Base-by-base conservation (phyloP, 1,140 invertebrate genomes). In the Propsilocerus akamusi region DNA sequence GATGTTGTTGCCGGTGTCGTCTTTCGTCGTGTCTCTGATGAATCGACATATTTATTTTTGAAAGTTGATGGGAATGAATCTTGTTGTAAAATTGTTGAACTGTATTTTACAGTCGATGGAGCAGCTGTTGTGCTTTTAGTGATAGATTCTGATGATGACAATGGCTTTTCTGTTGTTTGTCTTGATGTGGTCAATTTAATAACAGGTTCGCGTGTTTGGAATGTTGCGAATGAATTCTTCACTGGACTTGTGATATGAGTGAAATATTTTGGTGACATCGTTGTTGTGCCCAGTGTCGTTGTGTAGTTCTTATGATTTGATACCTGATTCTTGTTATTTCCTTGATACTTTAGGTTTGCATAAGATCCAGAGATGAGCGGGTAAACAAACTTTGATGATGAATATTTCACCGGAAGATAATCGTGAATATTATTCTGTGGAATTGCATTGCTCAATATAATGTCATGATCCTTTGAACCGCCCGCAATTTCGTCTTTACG, bases 291-390 rank as follows among this genome's bases (percentile, higher is more conserved):
- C 1, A 65, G 62, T 2, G 62, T 59, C 8, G 63, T 66, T 0
- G 68, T 68, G 49, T 73, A 72, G 17, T 75, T 73, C 55, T 76
- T 76, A 53, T 77, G 74, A 58, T 80, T 80, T 22, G 69, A 72
- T 12, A 68, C 71, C 48, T 73, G 75, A 53, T 75, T 75, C 53
- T 72, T 76, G 8, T 72, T 67, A 34, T 72, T 77, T 49, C 80
- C 79, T 59, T 81, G 79, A 25, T 81, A 73, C 61, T 81, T 82
- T 0, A 78, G 74, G 54, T 81, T 81, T 0, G 80, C 78, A 55
- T 82, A 82, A 2, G 78, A 80, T 53, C 70, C 80, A 2, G 78
- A 81, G 26, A 82, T 80, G 22, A 82, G 54, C 0, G 79, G 80
- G 57, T 77, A 81, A 1, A 72, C 71, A 46, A 78, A 78, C 55